phyloP scores from a whole-genome alignment of 2,797 vertebrate species.

The Caiman crocodilus region DNA sequence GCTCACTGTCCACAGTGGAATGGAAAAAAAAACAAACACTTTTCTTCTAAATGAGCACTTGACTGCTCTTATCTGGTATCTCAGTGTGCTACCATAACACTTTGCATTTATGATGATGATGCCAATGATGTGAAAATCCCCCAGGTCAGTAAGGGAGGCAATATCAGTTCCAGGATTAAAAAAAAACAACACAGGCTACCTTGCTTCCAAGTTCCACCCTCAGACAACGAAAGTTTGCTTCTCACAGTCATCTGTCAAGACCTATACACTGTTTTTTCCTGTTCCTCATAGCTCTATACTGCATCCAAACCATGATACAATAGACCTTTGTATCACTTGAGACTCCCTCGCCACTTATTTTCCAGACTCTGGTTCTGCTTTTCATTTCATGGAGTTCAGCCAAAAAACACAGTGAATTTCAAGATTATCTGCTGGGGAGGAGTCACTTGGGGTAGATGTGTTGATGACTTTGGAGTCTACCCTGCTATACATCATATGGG shows the following conservation, averaged over 20 bases:
- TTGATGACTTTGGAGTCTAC: constrained; percentile 31
- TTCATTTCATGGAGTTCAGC: constrained; percentile 49
- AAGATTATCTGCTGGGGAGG: not conserved
- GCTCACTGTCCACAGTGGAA: fast-evolving
- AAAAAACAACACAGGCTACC: not conserved
- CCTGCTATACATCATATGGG: constrained; percentile 42
- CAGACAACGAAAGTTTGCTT: not conserved
- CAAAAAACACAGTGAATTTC: constrained; percentile 38
- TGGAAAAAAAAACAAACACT: not conserved
- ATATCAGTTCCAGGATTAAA: not conserved
- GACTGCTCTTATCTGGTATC: not conserved
- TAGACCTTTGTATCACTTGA: not conserved
- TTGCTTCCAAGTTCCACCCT: not conserved
- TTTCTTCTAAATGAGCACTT: fast-evolving
- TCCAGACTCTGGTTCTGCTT: constrained; percentile 15
- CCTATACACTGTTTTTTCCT: not conserved
- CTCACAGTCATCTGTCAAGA: not conserved
- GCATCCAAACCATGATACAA: constrained; percentile 9
- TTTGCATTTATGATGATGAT: too few relatives aligned
- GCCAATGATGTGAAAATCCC: too few relatives aligned
- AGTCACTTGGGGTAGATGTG: not conserved
- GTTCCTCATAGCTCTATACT: not conserved
- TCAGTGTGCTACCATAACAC: not conserved
- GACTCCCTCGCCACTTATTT: not conserved
- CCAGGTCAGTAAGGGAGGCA: not conserved